phyloP scores from a whole-genome alignment of 2,888 invertebrate species.

The Pilophorus perplexus region DNA sequence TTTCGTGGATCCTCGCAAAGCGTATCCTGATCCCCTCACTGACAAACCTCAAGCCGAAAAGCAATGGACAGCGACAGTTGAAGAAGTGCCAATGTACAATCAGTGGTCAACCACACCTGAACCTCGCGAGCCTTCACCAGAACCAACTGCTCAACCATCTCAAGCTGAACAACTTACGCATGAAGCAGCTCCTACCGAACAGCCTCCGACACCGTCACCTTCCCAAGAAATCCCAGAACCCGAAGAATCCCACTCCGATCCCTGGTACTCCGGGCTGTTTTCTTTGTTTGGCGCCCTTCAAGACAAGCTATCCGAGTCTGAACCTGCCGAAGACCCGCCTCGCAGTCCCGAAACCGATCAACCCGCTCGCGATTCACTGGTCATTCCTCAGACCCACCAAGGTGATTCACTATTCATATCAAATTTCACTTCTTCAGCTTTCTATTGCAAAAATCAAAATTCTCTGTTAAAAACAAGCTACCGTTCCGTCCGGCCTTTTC shows the following conservation, averaged over 20 bases:
- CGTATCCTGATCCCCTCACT: too few species aligned
- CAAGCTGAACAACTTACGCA: neutral
- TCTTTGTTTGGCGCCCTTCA: neutral
- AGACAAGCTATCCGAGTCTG: neutral
- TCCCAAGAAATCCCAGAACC: neutral
- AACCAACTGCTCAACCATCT: neutral
- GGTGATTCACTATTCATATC: constrained; percentile 2
- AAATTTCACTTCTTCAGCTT: neutral
- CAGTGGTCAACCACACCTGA: too few species aligned
- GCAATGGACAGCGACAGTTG: too few species aligned
- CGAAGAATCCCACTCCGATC: too few species aligned
- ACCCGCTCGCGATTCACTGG: too few species aligned
- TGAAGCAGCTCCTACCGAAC: neutral
- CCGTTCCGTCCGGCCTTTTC: constrained; percentile 4
- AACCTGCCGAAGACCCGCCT: too few species aligned
- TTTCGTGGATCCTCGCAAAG: neutral
- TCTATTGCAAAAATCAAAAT: neutral
- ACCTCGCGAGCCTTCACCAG: too few species aligned
- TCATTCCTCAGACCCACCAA: too few species aligned
- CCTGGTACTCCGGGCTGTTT: neutral
- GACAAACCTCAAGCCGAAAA: too few species aligned
- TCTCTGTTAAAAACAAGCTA: neutral
- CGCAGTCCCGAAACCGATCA: too few species aligned
- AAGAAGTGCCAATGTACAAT: too few species aligned
- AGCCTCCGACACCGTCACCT: neutral